These are phyloP conservation scores for Periphyllus acericola DNA, from an alignment of 2,888 invertebrate genomes.

Conservation along the genomic window DNA sequence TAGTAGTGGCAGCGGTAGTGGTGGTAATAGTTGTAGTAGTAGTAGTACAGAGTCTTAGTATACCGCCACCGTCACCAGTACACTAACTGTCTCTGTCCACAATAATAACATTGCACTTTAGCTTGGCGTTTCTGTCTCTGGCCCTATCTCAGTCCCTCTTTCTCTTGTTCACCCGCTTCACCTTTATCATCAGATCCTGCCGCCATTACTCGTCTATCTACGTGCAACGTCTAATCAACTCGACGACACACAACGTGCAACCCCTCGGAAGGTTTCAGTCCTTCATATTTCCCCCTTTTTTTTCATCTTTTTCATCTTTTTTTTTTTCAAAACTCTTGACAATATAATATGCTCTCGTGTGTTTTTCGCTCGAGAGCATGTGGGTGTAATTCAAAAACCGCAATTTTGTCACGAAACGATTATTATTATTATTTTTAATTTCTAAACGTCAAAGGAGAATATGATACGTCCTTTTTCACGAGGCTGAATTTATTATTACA, in stretches of 20 bases:
- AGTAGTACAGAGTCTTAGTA: neutral
- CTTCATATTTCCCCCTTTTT: neutral
- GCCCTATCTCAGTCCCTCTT: slow-evolving; percentile 26
- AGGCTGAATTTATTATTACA: neutral
- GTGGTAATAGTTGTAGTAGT: neutral
- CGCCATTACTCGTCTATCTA: slow-evolving; percentile 51
- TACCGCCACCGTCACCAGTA: neutral
- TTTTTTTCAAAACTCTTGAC: slow-evolving; percentile 25
- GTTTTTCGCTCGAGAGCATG: neutral
- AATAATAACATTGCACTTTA: slow-evolving; percentile 46
- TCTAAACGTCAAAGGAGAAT: neutral
- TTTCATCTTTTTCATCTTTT: neutral
- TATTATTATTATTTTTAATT: slow-evolving; percentile 23
- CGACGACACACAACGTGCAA: slow-evolving; percentile 14
- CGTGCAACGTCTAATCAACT: slow-evolving; percentile 43
- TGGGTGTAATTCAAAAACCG: slow-evolving; percentile 25
- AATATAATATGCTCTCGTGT: neutral
- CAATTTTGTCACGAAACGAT: slow-evolving; percentile 47
- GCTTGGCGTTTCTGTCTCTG: slow-evolving; percentile 17
- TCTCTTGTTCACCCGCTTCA: slow-evolving; percentile 8
- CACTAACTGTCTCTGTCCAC: neutral
- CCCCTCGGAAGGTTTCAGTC: neutral
- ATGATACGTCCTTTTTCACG: neutral
- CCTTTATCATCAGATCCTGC: slow-evolving; percentile 39
- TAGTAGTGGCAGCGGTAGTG: neutral